phyloP scores from a whole-genome alignment of 2,797 vertebrate genomes.

The Poliocrania exsul region DNA sequence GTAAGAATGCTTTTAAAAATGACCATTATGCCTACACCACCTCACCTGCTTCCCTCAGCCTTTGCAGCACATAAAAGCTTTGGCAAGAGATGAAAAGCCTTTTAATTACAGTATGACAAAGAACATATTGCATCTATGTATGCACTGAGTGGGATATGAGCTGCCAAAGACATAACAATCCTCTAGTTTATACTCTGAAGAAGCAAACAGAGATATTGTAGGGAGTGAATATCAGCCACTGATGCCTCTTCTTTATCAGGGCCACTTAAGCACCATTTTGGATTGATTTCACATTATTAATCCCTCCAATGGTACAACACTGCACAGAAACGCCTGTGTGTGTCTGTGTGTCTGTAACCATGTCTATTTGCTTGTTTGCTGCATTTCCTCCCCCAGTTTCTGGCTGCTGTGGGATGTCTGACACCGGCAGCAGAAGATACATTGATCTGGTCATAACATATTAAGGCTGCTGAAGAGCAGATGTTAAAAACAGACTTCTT shows the following conservation, averaged over 20 bases:
- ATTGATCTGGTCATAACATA: conserved; percentile 68
- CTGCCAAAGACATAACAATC: conserved; percentile 73
- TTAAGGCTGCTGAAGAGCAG: conserved; percentile 69
- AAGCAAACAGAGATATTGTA: conserved; percentile 70
- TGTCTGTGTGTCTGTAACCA: background rate
- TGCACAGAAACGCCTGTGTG: background rate
- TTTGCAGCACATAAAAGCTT: background rate
- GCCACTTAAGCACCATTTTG: conserved; percentile 45
- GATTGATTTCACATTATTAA: conserved; percentile 67
- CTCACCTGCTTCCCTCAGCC: background rate
- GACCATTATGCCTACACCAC: background rate
- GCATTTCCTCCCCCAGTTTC: conserved; percentile 32
- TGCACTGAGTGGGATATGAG: conserved; percentile 69
- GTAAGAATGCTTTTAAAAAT: background rate
- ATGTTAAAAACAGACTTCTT: conserved; percentile 66
- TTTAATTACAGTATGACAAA: background rate
- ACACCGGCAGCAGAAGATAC: conserved; percentile 51
- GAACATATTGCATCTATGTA: background rate
- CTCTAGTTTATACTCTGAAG: conserved; percentile 50
- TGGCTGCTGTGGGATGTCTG: conserved; percentile 45
- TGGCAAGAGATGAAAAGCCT: background rate
- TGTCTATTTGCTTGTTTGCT: background rate
- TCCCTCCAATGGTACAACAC: conserved; percentile 13
- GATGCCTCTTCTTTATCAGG: conserved; percentile 17
- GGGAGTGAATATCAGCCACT: conserved; percentile 26